Percentiles rank a stretch among this genome's conserved stretches.
Conservation (phyloP, 2,888 invertebrate species). For the Brachyptera putata region DNA sequence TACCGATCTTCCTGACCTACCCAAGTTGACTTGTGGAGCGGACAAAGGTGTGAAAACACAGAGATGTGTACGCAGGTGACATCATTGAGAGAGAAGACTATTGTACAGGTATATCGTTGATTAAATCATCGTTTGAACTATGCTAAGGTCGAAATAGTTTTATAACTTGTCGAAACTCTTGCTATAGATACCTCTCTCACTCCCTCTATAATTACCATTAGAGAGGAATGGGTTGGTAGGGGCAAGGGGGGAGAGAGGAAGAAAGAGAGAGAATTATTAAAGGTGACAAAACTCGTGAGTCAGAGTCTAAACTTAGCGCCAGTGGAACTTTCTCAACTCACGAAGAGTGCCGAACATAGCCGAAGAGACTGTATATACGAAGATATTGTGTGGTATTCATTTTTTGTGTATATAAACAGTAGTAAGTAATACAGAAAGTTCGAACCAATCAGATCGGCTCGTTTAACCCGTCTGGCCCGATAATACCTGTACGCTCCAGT, state of each 20-base stretch:
- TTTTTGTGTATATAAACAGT: not conserved
- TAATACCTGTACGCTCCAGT: not conserved
- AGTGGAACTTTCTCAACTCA: conserved; percentile 16
- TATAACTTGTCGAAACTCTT: no score
- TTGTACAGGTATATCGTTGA: no score
- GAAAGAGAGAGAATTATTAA: conserved; percentile 1
- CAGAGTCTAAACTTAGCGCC: conserved; percentile 29
- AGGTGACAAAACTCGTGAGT: conserved; percentile 20
- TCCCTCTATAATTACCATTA: no score
- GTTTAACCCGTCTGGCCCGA: conserved; percentile 5
- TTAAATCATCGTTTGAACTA: no score
- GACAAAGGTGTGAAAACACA: no score
- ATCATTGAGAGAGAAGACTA: no score
- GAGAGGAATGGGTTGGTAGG: no score
- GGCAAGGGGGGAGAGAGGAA: not conserved
- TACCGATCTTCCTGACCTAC: no score
- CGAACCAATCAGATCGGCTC: not conserved
- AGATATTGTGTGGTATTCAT: not conserved
- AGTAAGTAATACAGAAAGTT: not conserved
- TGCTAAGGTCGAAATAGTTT: no score
- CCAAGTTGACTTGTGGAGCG: no score
- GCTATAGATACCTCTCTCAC: no score
- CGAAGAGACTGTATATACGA: conserved; percentile 10
- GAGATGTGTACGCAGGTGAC: no score
- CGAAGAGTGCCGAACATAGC: not conserved